A percentile compares a stretch with the other conserved stretches of the same genome.
Conservation (phyloP, 2,888 invertebrate genomes). For the Sylvicola cinctus region DNA sequence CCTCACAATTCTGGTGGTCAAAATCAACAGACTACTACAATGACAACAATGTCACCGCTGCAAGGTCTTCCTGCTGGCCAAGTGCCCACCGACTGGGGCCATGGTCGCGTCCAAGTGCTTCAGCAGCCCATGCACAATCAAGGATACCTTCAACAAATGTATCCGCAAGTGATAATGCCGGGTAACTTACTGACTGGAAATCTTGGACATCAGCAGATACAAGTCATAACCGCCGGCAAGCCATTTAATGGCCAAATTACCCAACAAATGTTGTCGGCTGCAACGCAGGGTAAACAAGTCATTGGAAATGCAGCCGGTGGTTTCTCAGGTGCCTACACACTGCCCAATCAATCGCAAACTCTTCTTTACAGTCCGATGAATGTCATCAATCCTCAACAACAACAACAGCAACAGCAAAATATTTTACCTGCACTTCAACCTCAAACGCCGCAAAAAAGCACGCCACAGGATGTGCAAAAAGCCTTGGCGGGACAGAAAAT, state of each 20-base stretch:
- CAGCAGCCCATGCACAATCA: slow-evolving; percentile 54
- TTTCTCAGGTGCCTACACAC: slow-evolving; percentile 41
- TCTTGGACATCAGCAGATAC: slow-evolving; percentile 23
- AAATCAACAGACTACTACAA: slow-evolving; percentile 33
- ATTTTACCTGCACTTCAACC: slow-evolving; percentile 19
- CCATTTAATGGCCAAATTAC: slow-evolving; percentile 59
- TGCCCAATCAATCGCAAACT: slow-evolving; percentile 59
- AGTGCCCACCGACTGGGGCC: slow-evolving; percentile 47
- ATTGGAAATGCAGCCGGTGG: slow-evolving; percentile 22
- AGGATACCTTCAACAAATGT: slow-evolving; percentile 58
- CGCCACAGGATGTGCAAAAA: slow-evolving; percentile 17
- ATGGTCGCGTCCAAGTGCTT: slow-evolving; percentile 64
- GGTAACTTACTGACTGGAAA: slow-evolving; percentile 45
- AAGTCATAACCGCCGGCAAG: slow-evolving; percentile 68
- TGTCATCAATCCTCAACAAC: slow-evolving; percentile 21
- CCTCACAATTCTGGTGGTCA: slow-evolving; percentile 23
- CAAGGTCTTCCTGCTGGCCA: slow-evolving; percentile 40
- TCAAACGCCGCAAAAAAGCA: slow-evolving; percentile 10
- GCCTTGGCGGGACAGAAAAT: slow-evolving; percentile 27
- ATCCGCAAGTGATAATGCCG: slow-evolving; percentile 67
- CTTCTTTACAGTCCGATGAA: slow-evolving; percentile 46
- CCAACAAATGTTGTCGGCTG: slow-evolving; percentile 57
- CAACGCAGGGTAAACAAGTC: slow-evolving; percentile 51
- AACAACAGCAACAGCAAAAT: slow-evolving; percentile 24
- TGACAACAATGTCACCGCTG: slow-evolving; percentile 57